Percentiles rank a stretch among this genome's conserved stretches.
These are phyloP conservation scores for Archaeoteleia sp. DNA, from an alignment of 2,888 invertebrate genomes.

Conservation along the genomic window DNA sequence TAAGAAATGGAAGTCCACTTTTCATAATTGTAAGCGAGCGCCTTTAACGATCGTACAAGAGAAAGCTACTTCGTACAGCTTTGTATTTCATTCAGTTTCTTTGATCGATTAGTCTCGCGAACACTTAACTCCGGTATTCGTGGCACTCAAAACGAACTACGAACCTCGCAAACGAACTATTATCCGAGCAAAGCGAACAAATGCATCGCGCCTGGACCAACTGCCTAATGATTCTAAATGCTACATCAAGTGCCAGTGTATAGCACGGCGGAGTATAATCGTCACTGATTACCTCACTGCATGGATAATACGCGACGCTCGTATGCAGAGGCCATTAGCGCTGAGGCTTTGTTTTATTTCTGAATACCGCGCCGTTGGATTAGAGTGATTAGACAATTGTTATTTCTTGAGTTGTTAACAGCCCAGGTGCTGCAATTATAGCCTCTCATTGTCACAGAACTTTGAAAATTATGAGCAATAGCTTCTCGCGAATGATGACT, in stretches of 20 bases:
- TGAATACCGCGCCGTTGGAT: constrained; percentile 15
- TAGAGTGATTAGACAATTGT: constrained; percentile 40
- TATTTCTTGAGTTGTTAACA: no score
- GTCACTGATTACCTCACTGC: constrained; percentile 50
- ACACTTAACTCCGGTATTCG: constrained; percentile 24
- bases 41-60: constrained; percentile 35
- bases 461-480: no score
- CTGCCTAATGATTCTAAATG: constrained; percentile 47
- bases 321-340: constrained; percentile 29
- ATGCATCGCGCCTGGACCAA: constrained; percentile 44
- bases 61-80: constrained; percentile 34
- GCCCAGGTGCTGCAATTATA: no score
- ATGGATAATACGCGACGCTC: constrained; percentile 32
- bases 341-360: constrained; percentile 30
- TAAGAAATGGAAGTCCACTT: constrained; percentile 28
- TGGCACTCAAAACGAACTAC: constrained; percentile 36
- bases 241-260: constrained; percentile 39
- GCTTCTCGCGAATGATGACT: no score
- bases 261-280: constrained; percentile 39
- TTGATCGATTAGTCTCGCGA: constrained; percentile 50
- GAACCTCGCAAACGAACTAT: constrained; percentile 55
- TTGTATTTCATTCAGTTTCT: constrained; percentile 45
- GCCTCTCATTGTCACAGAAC: no score
- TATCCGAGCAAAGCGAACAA: constrained; percentile 38
- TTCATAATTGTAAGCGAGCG: no score